Evolutionary conservation across 2,888 invertebrate genomes (phyloP), one percentile per base, ranked within the genome.

Genomic region (Gastrophysa polygoni): DNA sequence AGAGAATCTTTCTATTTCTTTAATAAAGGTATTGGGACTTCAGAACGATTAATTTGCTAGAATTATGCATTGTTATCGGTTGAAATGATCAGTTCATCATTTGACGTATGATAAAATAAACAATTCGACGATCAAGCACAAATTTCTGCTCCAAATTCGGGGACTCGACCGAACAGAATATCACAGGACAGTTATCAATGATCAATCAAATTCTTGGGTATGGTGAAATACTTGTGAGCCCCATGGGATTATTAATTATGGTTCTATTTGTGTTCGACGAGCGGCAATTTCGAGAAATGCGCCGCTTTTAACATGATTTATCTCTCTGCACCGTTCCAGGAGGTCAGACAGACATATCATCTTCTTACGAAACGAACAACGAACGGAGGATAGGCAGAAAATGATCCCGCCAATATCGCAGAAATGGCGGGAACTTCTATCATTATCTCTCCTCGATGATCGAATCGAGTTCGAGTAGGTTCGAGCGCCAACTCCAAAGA

Each of bases 281-380:
- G 38, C 21, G 38, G 24, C 18, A 52, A 52, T 52, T 52, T 38
- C 20, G n/a, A 14, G 38, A 52, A 52, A 38, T 38, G 21, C 38
- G 38, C 52, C 52, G 52, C 52, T 52, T 38, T 32, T 38, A 52
- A 21, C 38, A 52, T 52, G 38, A 52, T 52, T 52, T 52, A 52
- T 52, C 52, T 38, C 34, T 14, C 21, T 38, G 38, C 34, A 38
- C 38, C 52, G 21, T 51, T 34, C 20, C 51, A 38, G 52, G 38
- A 58, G 58, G 58, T 58, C 58, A 58, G 58, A 58, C 58, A 58
- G 58, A 58, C 32, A 43, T 58, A 58, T 58, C 44, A 58, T 58
- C 51, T 58, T 50, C n/a, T n/a, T n/a, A n/a, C n/a, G n/a, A n/a
- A n/a, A 38, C 47, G 48, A 43, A 49, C 43, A 43, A 21, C 16